Conservation (phyloP, 2,888 invertebrate genomes). For the Calliphora vomitoria region DNA sequence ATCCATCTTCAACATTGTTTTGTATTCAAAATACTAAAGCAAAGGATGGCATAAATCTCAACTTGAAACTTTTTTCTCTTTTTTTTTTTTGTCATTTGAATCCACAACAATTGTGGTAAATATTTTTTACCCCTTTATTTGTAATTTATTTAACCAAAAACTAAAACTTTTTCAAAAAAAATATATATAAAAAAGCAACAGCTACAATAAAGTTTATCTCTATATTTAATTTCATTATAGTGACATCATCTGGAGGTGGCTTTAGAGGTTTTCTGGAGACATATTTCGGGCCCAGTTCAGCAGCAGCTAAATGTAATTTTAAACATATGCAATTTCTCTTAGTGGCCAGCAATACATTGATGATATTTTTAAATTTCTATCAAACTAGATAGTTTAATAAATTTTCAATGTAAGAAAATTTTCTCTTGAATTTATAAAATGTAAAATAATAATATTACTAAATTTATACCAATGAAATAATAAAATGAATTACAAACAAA, state of each 20-base stretch:
- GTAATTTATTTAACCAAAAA: constrained; percentile 39
- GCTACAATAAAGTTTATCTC: constrained; percentile 39
- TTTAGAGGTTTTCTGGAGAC: constrained; percentile 82
- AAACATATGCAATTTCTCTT: constrained; percentile 1
- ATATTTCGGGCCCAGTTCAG: constrained; percentile 79
- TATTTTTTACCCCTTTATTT: constrained; percentile 29
- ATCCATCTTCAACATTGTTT: constrained; percentile 21
- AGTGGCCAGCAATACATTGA: neutral
- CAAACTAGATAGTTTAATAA: constrained; percentile 68
- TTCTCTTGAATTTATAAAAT: constrained; percentile 34
- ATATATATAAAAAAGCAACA: constrained; percentile 10
- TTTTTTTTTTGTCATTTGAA: constrained; percentile 23
- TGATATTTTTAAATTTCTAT: neutral
- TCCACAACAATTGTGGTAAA: constrained; percentile 59
- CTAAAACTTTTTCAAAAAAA: constrained; percentile 36
- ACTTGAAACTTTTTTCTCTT: constrained; percentile 51
- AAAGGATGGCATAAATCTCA: constrained; percentile 53
- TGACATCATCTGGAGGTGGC: constrained; percentile 82
- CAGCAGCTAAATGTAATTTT: constrained; percentile 52
- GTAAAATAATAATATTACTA: constrained; percentile 6
- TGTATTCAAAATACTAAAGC: neutral
- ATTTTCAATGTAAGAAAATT: constrained; percentile 48
- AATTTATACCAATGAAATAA: constrained; percentile 3
- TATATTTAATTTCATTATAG: constrained; percentile 76
- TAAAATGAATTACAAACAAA: constrained; percentile 31